Conservation (phyloP, 2,797 vertebrate species). For the Neostethus bicornis region DNA sequence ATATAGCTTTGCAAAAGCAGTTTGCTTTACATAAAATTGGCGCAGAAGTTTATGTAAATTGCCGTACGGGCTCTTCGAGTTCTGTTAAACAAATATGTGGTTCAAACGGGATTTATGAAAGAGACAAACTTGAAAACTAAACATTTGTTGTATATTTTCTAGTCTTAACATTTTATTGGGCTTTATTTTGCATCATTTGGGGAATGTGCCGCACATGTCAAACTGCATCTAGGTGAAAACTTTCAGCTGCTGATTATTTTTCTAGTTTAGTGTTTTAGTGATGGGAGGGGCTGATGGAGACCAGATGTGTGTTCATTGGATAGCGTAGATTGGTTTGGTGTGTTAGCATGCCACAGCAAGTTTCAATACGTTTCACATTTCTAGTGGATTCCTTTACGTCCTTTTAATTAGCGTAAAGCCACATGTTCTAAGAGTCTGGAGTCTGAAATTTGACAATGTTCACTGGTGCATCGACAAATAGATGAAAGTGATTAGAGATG, state of each 20-base stretch:
- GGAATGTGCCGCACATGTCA: background rate
- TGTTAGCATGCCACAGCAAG: background rate
- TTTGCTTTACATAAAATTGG: background rate
- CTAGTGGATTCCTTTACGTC: conserved; percentile 3
- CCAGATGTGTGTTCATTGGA: conserved; percentile 68
- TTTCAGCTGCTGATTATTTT: conserved; percentile 28
- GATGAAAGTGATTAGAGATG: background rate
- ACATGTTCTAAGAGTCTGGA: background rate
- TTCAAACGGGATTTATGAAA: background rate
- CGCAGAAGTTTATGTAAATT: background rate
- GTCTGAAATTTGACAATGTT: background rate
- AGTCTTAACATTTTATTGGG: background rate
- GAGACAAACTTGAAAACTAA: background rate
- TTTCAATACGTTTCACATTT: conserved; percentile 20
- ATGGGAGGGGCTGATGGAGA: conserved; percentile 51
- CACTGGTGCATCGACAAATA: background rate
- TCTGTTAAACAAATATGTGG: background rate
- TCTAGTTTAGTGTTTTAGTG: conserved; percentile 25
- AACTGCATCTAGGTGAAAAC: conserved; percentile 7
- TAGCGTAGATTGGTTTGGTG: conserved; percentile 20
- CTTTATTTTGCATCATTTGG: background rate
- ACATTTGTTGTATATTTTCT: background rate
- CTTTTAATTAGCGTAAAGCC: conserved; percentile 13
- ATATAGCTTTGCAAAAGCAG: no score
- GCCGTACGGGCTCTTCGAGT: no score